Conservation (phyloP, 2,113 vertebrate species). For the Reinhardtius hippoglossoides region DNA sequence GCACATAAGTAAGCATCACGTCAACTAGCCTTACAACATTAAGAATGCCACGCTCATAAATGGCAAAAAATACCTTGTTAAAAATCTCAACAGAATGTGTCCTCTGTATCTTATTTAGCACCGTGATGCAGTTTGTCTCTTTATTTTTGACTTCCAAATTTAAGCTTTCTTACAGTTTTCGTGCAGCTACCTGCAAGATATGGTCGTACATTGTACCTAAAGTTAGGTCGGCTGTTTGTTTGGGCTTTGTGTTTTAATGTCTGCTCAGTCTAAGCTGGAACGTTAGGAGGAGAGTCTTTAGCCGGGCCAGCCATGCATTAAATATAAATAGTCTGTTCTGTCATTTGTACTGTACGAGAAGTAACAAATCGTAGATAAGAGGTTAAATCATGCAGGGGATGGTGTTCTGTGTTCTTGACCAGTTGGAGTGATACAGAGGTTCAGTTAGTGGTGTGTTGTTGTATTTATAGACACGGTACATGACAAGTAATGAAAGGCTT, state of each 20-base stretch:
- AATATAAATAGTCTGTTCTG: background rate
- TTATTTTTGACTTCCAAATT: conserved; percentile 1
- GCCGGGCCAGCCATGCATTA: conserved; percentile 24
- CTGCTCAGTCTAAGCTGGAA: conserved; percentile 21
- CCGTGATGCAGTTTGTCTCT: background rate
- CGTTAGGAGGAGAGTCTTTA: conserved; percentile 18
- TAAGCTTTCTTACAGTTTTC: background rate
- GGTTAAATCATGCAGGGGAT: background rate
- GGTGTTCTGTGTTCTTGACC: background rate
- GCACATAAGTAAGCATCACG: background rate
- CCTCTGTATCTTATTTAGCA: background rate
- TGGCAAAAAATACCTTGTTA: background rate
- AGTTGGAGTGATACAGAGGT: background rate
- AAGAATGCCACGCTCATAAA: background rate
- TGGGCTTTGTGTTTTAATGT: conserved; percentile 23
- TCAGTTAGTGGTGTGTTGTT: background rate
- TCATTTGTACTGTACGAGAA: background rate
- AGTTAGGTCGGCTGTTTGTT: background rate
- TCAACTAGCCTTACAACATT: background rate
- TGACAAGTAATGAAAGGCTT: background rate
- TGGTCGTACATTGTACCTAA: background rate
- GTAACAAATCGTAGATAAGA: background rate
- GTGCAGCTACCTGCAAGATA: conserved; percentile 22
- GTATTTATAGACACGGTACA: background rate
- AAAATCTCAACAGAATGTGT: background rate